Percentiles rank a stretch among this genome's conserved stretches.
These are phyloP conservation scores for Cryptus viduatorius DNA, from an alignment of 2,888 invertebrate species.

Conservation along the genomic window DNA sequence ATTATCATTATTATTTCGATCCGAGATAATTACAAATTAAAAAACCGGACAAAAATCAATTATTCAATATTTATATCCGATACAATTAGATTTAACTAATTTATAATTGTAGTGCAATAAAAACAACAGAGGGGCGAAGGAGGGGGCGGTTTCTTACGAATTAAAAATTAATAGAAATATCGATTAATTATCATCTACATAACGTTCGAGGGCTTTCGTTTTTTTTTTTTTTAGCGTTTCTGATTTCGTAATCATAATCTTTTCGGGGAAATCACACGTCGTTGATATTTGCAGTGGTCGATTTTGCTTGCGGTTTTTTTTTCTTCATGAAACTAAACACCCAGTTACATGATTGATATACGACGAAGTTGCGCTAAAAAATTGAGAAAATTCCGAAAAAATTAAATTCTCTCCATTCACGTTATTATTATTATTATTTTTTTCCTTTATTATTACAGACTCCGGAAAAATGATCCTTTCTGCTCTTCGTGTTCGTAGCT, in stretches of 20 bases:
- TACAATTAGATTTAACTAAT: constrained; percentile 71
- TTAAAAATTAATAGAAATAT: constrained; percentile 81
- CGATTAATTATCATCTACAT: constrained; percentile 77
- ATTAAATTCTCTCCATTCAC: not conserved
- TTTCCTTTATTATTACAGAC: constrained; percentile 40
- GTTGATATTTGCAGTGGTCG: constrained; percentile 68
- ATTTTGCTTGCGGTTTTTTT: constrained; percentile 16
- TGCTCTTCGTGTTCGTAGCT: not conserved
- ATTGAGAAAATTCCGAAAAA: not conserved
- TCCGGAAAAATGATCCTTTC: not conserved
- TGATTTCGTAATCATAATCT: not conserved
- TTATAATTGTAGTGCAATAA: constrained; percentile 76
- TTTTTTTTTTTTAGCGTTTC: not conserved
- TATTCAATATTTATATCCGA: constrained; percentile 45
- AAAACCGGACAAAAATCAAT: constrained; percentile 18
- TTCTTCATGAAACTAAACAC: constrained; percentile 75
- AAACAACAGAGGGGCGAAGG: constrained; percentile 76
- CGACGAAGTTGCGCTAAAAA: constrained; percentile 61
- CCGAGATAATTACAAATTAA: constrained; percentile 74
- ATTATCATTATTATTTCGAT: constrained; percentile 73
- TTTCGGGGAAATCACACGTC: constrained; percentile 75
- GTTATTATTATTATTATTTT: constrained; percentile 19
- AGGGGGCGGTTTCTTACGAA: constrained; percentile 66
- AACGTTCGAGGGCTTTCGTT: constrained; percentile 67
- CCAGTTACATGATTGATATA: constrained; percentile 75